These are phyloP conservation scores for Siderastrea radians DNA, from an alignment of 92 coral and sea anemone species.

Conservation along the genomic window DNA sequence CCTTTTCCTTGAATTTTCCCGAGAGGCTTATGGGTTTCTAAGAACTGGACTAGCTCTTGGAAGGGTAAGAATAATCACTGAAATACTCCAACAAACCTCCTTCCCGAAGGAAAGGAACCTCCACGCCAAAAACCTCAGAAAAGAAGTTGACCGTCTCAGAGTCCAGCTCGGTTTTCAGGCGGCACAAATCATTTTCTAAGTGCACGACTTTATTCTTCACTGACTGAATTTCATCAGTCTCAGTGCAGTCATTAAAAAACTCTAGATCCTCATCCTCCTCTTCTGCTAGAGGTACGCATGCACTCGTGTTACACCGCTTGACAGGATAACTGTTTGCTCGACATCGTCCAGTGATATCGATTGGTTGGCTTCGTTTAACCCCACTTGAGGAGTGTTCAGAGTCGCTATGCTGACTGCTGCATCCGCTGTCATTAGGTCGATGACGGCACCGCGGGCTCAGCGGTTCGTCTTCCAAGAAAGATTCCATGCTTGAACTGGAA, in stretches of 20 bases:
- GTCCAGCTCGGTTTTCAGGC: constrained; percentile 82
- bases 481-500: constrained; percentile 85
- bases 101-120: constrained; percentile 58
- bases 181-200: constrained; percentile 75
- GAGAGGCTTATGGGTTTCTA: no score
- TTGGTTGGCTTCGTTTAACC: constrained; percentile 39
- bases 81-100: constrained; percentile 50
- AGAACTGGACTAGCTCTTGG: no score
- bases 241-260: constrained; percentile 41
- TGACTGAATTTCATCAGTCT: constrained; percentile 62
- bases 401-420: constrained; percentile 85
- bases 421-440: constrained; percentile 90
- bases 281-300: constrained; percentile 85
- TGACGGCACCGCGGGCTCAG: constrained; percentile 75
- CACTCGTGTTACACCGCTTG: constrained; percentile 30
- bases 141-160: constrained; percentile 83
- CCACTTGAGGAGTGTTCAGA: constrained; percentile 71
- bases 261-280: constrained; percentile 80
- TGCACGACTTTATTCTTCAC: constrained; percentile 77
- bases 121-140: constrained; percentile 84
- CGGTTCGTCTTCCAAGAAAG: constrained; percentile 87
- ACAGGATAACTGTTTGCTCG: constrained; percentile 39
- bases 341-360: constrained; percentile 39
- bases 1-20: no score
- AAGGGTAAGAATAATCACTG: no score